phyloP scores from a whole-genome alignment of 2,113 vertebrate genomes.

The Dicaeum eximium region DNA sequence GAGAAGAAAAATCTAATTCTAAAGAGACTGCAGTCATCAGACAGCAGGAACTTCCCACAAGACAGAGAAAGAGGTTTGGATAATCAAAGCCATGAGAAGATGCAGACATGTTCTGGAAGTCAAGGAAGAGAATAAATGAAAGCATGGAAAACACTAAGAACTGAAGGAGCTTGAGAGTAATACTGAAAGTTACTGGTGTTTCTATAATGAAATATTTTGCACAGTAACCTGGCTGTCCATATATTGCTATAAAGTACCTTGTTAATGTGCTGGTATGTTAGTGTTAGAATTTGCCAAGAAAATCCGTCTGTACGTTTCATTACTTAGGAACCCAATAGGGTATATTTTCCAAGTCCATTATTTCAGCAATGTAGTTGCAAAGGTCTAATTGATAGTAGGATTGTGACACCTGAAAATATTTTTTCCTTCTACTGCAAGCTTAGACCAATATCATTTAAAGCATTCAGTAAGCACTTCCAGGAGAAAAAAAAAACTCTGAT shows the following conservation, averaged over 20 bases:
- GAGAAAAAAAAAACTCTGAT: neutral
- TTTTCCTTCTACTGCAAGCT: neutral
- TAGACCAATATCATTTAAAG: neutral
- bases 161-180: neutral
- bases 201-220: neutral
- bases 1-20: neutral
- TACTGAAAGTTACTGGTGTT: neutral
- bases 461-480: neutral
- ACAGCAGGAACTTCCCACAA: neutral
- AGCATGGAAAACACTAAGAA: neutral
- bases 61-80: neutral
- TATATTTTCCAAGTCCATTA: neutral
- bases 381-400: neutral
- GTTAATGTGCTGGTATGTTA: constrained; percentile 53
- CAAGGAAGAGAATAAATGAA: neutral
- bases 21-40: neutral
- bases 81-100: neutral
- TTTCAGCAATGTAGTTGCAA: neutral
- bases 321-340: neutral
- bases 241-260: constrained; percentile 7
- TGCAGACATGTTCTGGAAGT: neutral
- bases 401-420: neutral
- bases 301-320: constrained; percentile 13
- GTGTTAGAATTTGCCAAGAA: constrained; percentile 37
- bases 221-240: neutral